Evolutionary conservation across 30 jellyfish, hydroid and myxozoan genomes (phyloP), one percentile per base, ranked within the genome.

Genomic region (Sanderia malayensis): DNA sequence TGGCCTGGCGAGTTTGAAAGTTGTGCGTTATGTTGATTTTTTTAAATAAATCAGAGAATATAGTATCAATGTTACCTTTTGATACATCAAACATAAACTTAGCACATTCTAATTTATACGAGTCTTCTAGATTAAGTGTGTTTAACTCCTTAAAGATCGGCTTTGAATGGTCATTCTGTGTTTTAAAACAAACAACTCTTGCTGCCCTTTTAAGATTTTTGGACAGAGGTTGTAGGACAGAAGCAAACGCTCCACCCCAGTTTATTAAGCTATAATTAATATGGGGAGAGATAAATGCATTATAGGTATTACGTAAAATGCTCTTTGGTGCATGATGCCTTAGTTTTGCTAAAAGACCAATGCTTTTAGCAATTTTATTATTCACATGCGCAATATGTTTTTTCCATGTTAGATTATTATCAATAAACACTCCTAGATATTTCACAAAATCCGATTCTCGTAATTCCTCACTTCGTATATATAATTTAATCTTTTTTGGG

Each of bases 231-330:
- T 44, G 31, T 32, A 67, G 64, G 21, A 31, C 18, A 22, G 64
- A 27, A 45, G 64, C 20, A 67, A n/a, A 31, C 45, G 79, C 33
- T 17, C 65, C 65, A 21, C 65, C 65, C 79, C 79, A 67, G 22
- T 27, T 67, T 2, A 31, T 67, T 67, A 67, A 27, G 31, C 79
- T 10, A 31, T 67, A n/a, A n/a, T n/a, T n/a, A n/a, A n/a, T n/a
- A n/a, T n/a, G n/a, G n/a, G n/a, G n/a, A n/a, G n/a, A n/a, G 44
- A 67, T 37, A 44, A 67, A 67, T 10, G 79, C 79, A 25, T 67
- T 67, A 67, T 15, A 31, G 18, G 44, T 67, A 31, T 67, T 67
- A 21, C 23, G 4, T 31, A 67, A 31, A 10, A 41, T 45, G 44
- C 44, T 41, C 21, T 34, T 33, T 19, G 64, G 65, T 33, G 79